phyloP scores from a whole-genome alignment of 2,888 invertebrate genomes.

The Agriopis leucophaearia region DNA sequence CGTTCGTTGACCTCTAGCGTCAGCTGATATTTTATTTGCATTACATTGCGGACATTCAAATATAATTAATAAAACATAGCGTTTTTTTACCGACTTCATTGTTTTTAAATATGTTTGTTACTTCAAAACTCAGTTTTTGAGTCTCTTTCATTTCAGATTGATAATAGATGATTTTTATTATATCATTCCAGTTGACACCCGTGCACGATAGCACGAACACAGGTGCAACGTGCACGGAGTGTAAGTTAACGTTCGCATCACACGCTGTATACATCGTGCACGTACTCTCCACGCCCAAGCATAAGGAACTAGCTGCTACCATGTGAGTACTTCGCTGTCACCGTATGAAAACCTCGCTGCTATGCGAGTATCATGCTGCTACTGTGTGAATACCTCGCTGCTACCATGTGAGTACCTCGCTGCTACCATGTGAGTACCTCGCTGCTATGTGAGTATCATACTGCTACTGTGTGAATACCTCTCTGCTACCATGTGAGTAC shows the following conservation, averaged over 20 bases:
- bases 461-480: neutral
- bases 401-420: neutral
- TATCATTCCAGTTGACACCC: constrained; percentile 25
- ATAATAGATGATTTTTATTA: neutral
- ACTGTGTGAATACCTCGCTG: neutral
- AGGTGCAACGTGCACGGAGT: constrained; percentile 34
- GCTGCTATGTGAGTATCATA: neutral
- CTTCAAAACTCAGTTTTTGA: too few relatives aligned
- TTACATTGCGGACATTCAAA: too few relatives aligned
- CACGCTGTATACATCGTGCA: constrained; percentile 42
- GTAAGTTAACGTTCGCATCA: constrained; percentile 37
- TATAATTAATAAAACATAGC: too few relatives aligned
- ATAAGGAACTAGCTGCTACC: constrained; percentile 39
- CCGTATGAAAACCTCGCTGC: neutral
- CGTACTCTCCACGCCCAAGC: constrained; percentile 38
- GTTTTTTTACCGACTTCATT: too few relatives aligned
- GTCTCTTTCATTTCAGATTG: too few relatives aligned
- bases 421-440: neutral
- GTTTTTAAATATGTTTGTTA: too few relatives aligned
- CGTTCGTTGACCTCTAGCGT: too few relatives aligned
- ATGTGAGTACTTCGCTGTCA: constrained; percentile 30
- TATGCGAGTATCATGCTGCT: neutral
- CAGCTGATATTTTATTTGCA: too few relatives aligned
- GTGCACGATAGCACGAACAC: constrained; percentile 17
- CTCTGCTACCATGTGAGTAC: neutral